Conservation (phyloP, 2,797 vertebrate genomes). For the Thalassophryne amazonica region DNA sequence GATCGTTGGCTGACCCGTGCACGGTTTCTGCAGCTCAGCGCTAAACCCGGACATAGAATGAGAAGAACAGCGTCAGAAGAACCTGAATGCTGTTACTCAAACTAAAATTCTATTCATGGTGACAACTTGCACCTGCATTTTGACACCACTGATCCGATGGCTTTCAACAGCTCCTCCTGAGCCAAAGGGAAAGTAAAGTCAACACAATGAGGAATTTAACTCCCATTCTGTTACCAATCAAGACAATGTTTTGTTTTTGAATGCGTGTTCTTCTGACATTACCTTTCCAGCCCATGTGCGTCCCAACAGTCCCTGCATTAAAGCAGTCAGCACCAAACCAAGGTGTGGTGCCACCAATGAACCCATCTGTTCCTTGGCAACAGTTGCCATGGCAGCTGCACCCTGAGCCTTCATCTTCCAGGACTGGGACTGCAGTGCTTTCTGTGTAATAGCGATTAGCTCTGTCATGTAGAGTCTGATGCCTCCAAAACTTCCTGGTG, state of each 20-base stretch:
- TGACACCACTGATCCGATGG: slow-evolving; percentile 87
- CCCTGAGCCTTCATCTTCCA: slow-evolving; percentile 99
- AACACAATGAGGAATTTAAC: not conserved
- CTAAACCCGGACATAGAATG: no score
- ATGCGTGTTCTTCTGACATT: not conserved
- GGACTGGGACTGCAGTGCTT: slow-evolving; percentile 93
- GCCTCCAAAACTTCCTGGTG: slow-evolving; percentile 91
- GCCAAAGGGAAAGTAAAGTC: slow-evolving; percentile 2
- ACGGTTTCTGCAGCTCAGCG: slow-evolving; percentile 83
- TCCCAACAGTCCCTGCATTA: slow-evolving; percentile 90
- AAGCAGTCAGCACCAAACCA: slow-evolving; percentile 87
- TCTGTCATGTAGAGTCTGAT: slow-evolving; percentile 95
- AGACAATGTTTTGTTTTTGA: not conserved
- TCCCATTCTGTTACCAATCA: not conserved
- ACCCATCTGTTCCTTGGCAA: slow-evolving; percentile 91
- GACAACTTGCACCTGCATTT: slow-evolving; percentile 82
- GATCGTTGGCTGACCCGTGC: slow-evolving; percentile 82
- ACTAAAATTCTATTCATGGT: not conserved
- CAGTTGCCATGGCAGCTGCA: slow-evolving; percentile 92
- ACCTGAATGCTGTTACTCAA: not conserved
- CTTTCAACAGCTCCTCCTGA: slow-evolving; percentile 96
- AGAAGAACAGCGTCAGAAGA: not conserved
- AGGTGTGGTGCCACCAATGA: slow-evolving; percentile 90
- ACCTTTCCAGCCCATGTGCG: slow-evolving; percentile 98
- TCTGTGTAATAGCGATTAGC: slow-evolving; percentile 91